Evolutionary conservation across 2,888 invertebrate species (phyloP).

Genomic region (Pristionchus entomophagus): DNA sequence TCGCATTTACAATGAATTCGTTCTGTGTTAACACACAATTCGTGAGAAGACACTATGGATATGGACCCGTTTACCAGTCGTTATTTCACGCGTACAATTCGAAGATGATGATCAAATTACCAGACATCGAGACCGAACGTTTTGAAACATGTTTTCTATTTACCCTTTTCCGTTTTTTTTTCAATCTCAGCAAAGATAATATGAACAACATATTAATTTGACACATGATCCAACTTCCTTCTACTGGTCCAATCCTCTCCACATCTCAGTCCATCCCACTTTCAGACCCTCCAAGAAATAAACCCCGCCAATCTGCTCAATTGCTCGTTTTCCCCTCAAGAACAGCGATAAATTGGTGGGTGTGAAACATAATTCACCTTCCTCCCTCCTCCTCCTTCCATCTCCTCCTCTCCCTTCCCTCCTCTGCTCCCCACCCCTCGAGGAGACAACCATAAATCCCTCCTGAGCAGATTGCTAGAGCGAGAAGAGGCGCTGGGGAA

Average conservation of each 20-base stretch:
- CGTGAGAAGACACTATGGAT: too few species aligned
- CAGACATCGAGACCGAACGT: too few species aligned
- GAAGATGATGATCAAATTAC: too few species aligned
- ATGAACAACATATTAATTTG: too few species aligned
- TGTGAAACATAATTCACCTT: constrained; percentile 34
- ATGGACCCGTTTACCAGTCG: too few species aligned
- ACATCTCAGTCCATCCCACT: background rate
- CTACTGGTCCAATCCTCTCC: background rate
- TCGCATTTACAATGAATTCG: constrained; percentile 5
- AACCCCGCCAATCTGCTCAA: constrained; percentile 26
- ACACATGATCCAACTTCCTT: too few species aligned
- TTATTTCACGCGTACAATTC: background rate
- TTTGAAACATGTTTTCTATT: too few species aligned
- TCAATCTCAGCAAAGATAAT: too few species aligned
- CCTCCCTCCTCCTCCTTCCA: background rate
- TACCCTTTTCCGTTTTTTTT: too few species aligned
- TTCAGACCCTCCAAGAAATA: background rate
- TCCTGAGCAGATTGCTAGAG: constrained; percentile 14
- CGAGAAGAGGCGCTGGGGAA: background rate
- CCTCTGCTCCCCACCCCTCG: background rate
- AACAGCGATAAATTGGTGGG: constrained; percentile 32
- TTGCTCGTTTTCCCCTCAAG: constrained; percentile 38
- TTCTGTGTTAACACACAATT: too few species aligned
- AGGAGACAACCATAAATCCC: constrained; percentile 24
- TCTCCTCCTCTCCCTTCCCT: background rate